A percentile compares a stretch with the other conserved stretches of the same genome.
Conservation (phyloP, 1,140 invertebrate species). For the Pogonognathellus flavescens region DNA sequence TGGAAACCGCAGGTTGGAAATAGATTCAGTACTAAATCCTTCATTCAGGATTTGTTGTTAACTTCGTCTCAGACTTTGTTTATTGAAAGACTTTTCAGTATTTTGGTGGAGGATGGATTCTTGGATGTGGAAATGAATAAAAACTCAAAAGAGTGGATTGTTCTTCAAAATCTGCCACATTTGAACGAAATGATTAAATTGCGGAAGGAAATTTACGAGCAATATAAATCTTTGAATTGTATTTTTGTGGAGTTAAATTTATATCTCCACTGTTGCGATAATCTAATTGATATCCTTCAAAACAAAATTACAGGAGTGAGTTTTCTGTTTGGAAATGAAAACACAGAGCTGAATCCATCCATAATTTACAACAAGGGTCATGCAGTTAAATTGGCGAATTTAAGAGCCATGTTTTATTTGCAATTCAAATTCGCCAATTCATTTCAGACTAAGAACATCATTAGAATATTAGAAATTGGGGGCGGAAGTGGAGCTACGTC, state of each 20-base stretch:
- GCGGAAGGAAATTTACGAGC: not conserved
- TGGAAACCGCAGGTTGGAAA: not conserved
- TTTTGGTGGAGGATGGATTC: not conserved
- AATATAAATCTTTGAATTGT: not conserved
- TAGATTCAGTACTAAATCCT: not conserved
- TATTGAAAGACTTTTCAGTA: not conserved
- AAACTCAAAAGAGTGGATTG: not conserved
- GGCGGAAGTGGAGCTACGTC: constrained; percentile 21
- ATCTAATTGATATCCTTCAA: not conserved
- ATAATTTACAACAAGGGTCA: not conserved
- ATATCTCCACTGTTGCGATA: not conserved
- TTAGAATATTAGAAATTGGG: constrained; percentile 56
- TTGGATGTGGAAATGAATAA: not conserved
- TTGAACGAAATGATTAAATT: not conserved
- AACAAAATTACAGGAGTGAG: constrained; percentile 4
- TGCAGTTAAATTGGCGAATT: not conserved
- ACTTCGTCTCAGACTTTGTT: not conserved
- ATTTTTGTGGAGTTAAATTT: not conserved
- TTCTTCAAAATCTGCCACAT: not conserved
- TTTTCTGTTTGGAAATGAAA: constrained; percentile 36
- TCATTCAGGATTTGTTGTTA: not conserved
- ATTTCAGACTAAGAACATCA: not conserved
- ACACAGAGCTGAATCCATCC: not conserved
- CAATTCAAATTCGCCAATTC: not conserved
- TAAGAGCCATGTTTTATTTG: not conserved